Percentiles rank a stretch among this genome's conserved stretches.
Evolutionary conservation across 1,140 invertebrate species (phyloP).

Genomic region (Anoplolepis gracilipes): DNA sequence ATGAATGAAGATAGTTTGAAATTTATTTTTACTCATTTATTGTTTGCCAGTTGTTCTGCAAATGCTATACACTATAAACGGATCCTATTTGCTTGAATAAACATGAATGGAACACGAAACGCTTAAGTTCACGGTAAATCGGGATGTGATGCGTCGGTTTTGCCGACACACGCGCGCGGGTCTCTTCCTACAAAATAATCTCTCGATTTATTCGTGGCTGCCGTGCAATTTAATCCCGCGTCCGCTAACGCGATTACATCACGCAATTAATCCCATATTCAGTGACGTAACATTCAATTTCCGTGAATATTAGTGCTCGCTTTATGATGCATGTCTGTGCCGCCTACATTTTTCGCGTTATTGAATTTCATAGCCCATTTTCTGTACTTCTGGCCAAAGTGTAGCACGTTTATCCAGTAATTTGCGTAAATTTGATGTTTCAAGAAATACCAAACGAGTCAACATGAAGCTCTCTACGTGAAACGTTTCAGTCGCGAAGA

Average conservation of each 20-base stretch:
- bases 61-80: neutral
- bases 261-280: constrained; percentile 65
- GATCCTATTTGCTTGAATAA: constrained; percentile 24
- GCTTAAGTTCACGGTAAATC: constrained; percentile 2
- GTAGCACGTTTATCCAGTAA: constrained; percentile 21
- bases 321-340: neutral
- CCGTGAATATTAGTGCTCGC: neutral
- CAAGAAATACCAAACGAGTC: neutral
- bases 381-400: neutral
- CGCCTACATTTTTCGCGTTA: constrained; percentile 33
- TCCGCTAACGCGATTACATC: constrained; percentile 52
- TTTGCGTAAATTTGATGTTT: neutral
- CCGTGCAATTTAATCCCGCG: constrained; percentile 42
- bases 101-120: neutral
- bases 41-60: neutral
- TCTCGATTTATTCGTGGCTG: constrained; percentile 50
- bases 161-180: too few species aligned
- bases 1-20: neutral
- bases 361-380: constrained; percentile 44
- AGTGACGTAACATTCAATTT: constrained; percentile 8
- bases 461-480: neutral
- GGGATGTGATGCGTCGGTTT: neutral
- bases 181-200: constrained; percentile 59
- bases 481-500: neutral
- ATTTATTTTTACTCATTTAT: neutral